Percentiles rank a stretch among this genome's conserved stretches.
Evolutionary conservation across 2,797 vertebrate species (phyloP).

Genomic region (Sebastes ruberrimus): DNA sequence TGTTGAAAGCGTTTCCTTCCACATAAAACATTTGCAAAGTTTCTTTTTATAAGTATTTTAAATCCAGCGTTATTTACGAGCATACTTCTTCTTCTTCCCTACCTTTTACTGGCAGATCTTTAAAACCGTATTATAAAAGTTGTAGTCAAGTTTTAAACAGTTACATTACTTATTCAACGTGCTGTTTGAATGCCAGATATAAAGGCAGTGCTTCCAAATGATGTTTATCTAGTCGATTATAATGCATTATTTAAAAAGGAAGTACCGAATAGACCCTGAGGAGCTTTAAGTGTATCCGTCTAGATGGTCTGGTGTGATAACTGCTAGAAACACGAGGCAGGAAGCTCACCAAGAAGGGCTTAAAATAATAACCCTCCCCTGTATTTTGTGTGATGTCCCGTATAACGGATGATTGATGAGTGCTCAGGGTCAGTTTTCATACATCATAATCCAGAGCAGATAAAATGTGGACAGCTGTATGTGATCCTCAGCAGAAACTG

Average conservation of each 20-base stretch:
- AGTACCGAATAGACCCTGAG: not conserved
- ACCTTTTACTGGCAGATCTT: not conserved
- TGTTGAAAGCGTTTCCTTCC: not conserved
- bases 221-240: not conserved
- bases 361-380: not conserved
- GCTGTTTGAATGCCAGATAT: not conserved
- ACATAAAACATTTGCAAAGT: not conserved
- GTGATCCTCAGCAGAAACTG: not conserved
- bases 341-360: not conserved
- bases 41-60: not conserved
- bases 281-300: not conserved
- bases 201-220: not conserved
- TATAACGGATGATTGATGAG: not conserved
- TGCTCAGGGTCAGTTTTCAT: not conserved
- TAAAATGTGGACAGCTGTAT: not conserved
- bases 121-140: not conserved
- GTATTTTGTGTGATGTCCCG: not conserved
- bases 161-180: not conserved
- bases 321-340: not conserved
- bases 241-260: not conserved
- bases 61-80: not conserved
- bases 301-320: conserved; percentile 1
- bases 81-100: not conserved
- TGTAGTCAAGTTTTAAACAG: not conserved
- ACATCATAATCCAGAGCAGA: not conserved